Base-by-base conservation (phyloP, 1,140 invertebrate genomes). In the Heliconius eleuchia region DNA sequence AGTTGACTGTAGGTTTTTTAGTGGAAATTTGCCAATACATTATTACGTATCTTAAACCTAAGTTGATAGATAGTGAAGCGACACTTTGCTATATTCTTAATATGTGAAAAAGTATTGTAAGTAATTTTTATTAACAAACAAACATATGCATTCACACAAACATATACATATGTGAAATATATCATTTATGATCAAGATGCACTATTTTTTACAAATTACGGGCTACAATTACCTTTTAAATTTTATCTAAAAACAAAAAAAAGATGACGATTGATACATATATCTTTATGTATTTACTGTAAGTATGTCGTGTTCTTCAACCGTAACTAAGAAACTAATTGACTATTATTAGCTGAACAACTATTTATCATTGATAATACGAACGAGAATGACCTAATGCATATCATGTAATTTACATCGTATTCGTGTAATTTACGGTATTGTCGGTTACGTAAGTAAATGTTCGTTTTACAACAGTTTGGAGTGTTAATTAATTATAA, bases 361-460 rank as follows among this genome's bases (percentile, higher is more conserved):
- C 60, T 66, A 30, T 66, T 66, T 66, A 66, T 66, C 60, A 30
- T 66, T 66, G 60, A 66, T 66, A 66, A 66, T 66, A 66, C 60
- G 27, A 66, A 66, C 30, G 27, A 66, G 60, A 66, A 66, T 66
- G 27, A 66, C 60, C 60, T 66, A 66, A 66, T 66, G 60, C 27
- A 66, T 30, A 66, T 66, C 55, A 66, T 66, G 60, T 66, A 66
- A 66, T 66, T 66, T 30, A 66, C 60, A 66, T 66, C 60, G 60
- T 11, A n/a, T 30, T 66, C 60, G 27, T 60, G n/a, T 66, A 66
- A 66, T 66, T 66, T 66, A 66, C 60, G 13, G 11, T 66, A 66
- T 66, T 66, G 60, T 66, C 60, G 23, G 60, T 66, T 66, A 66
- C 27, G 60, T 66, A 30, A 66, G 8, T 27, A 60, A 66, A 11